A percentile compares a stretch with the other conserved stretches of the same genome.
Conservation (phyloP, 37 sponge, comb jelly and placozoan species). For the Chondrosia reniformis region DNA sequence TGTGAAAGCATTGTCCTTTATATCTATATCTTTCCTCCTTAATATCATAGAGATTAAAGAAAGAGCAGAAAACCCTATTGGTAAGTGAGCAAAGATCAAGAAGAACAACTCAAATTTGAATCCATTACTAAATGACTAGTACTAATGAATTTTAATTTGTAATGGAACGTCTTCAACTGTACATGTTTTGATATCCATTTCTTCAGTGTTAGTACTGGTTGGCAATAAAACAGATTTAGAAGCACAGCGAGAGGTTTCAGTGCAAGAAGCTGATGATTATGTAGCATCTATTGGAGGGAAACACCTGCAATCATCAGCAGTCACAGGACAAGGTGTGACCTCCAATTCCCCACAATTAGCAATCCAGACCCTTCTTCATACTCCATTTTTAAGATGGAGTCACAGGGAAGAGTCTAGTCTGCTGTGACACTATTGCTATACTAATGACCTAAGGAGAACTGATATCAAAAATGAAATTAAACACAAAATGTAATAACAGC, state of each 20-base stretch:
- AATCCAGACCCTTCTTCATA: too few species aligned
- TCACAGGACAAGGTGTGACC: neutral
- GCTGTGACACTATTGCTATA: too few species aligned
- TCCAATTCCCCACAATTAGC: too few species aligned
- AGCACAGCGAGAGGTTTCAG: neutral
- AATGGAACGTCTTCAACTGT: too few species aligned
- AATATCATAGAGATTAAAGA: slow-evolving; percentile 16
- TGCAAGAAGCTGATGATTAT: neutral
- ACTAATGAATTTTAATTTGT: too few species aligned
- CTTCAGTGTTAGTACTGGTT: neutral
- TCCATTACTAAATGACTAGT: too few species aligned
- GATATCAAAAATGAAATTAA: too few species aligned
- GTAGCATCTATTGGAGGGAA: neutral
- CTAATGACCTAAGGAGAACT: too few species aligned
- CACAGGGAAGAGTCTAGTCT: too few species aligned
- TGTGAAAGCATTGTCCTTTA: neutral
- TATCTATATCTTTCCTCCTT: neutral
- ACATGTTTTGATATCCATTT: neutral
- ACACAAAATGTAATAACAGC: too few species aligned
- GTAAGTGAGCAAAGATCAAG: neutral
- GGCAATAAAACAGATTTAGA: neutral
- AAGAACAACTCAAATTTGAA: too few species aligned
- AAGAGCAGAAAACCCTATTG: neutral
- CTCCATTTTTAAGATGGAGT: too few species aligned
- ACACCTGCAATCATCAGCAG: neutral